Evolutionary conservation across 2,113 vertebrate genomes (phyloP).

Genomic region (Hemichromis elongatus): DNA sequence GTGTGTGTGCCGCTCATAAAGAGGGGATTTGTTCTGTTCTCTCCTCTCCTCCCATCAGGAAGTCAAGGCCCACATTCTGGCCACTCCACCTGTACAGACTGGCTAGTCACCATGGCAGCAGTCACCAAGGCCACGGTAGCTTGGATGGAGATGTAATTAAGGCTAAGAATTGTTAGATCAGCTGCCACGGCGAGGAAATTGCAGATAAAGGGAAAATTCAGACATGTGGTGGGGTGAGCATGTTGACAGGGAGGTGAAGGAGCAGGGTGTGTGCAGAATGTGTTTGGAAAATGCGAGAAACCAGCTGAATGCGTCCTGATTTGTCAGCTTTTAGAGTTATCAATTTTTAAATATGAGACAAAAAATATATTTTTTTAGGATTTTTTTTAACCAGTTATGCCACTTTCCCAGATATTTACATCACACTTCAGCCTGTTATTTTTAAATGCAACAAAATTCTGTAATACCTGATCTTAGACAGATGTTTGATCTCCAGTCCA

Average conservation of each 20-base stretch:
- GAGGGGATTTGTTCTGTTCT: conserved; percentile 62
- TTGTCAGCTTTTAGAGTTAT: not conserved
- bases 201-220: conserved; percentile 49
- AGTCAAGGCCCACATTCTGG: conserved; percentile 56
- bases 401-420: not conserved
- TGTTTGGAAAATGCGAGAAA: not conserved
- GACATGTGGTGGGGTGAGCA: conserved; percentile 23
- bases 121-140: conserved; percentile 65
- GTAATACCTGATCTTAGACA: conserved; percentile 91
- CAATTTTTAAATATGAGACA: not conserved
- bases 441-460: not conserved
- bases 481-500: conserved; percentile 85
- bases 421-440: not conserved
- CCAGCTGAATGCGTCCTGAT: not conserved
- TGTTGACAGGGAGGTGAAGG: conserved; percentile 23
- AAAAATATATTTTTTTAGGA: not conserved
- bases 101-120: conserved; percentile 69
- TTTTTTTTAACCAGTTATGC: not conserved
- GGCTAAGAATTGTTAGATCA: conserved; percentile 61
- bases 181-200: conserved; percentile 54
- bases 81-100: conserved; percentile 73
- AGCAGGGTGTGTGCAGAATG: not conserved
- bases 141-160: conserved; percentile 65
- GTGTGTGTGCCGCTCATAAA: conserved; percentile 47
- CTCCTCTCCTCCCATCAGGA: conserved; percentile 57